Conservation (phyloP, 2,113 vertebrate genomes). For the Heterocephalus glaber region DNA sequence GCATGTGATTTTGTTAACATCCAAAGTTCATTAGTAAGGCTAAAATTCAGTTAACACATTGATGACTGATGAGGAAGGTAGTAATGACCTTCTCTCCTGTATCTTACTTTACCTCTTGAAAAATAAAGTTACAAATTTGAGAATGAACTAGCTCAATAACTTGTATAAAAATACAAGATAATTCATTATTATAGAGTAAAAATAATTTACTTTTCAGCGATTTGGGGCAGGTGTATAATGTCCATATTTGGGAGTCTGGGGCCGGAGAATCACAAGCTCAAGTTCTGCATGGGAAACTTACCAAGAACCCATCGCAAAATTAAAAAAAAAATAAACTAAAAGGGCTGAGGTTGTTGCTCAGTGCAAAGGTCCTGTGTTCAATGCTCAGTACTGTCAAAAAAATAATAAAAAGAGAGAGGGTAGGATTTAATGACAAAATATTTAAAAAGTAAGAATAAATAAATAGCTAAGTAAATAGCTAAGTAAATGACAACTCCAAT, state of each 20-base stretch:
- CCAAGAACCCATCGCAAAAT: neutral
- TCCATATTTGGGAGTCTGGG: neutral
- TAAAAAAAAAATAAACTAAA: neutral
- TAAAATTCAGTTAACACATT: neutral
- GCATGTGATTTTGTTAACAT: neutral
- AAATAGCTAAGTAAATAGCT: neutral
- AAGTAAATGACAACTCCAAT: neutral
- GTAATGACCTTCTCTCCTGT: neutral
- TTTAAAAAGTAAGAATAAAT: neutral
- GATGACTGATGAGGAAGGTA: neutral
- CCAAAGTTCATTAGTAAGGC: neutral
- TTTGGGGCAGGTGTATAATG: neutral
- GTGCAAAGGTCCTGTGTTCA: neutral
- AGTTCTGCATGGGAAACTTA: neutral
- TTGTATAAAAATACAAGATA: neutral
- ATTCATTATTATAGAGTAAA: neutral
- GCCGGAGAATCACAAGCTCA: neutral
- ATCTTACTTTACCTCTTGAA: neutral
- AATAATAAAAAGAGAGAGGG: neutral
- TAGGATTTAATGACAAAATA: neutral
- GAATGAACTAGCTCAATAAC: neutral
- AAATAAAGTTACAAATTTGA: neutral
- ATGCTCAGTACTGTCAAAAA: neutral
- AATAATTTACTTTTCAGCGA: neutral
- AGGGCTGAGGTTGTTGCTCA: neutral